Conservation (phyloP, 35 echinoderm and acorn worm species). For the Heliocidaris erythrogramma region DNA sequence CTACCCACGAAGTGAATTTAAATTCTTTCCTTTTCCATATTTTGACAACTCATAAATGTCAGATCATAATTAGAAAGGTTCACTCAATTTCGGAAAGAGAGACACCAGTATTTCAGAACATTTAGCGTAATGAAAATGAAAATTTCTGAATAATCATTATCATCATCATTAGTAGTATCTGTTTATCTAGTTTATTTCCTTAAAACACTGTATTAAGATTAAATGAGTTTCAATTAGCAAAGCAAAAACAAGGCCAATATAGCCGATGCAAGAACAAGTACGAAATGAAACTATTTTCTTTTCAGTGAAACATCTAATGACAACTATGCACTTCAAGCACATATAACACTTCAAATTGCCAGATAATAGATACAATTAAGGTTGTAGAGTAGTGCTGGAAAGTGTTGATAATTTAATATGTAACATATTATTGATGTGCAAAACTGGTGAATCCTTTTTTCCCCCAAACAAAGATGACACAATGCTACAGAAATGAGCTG, state of each 20-base stretch:
- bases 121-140: too few species aligned
- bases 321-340: background rate
- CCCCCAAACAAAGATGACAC: too few species aligned
- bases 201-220: background rate
- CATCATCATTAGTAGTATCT: background rate
- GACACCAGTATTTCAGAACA: background rate
- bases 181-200: background rate
- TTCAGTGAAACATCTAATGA: background rate
- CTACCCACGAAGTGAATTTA: background rate
- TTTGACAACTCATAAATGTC: background rate
- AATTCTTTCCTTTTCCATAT: background rate
- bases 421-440: background rate
- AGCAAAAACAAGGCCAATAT: background rate
- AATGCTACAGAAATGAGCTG: background rate
- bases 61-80: background rate
- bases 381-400: background rate
- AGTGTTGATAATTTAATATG: background rate
- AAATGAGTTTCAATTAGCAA: background rate
- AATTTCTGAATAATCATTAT: background rate
- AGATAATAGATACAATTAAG: background rate
- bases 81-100: background rate
- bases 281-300: background rate
- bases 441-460: too few species aligned
- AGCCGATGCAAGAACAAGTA: background rate
- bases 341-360: background rate